These are phyloP conservation scores for Acleris emargana DNA, from an alignment of 2,888 invertebrate genomes.

Conservation along the genomic window DNA sequence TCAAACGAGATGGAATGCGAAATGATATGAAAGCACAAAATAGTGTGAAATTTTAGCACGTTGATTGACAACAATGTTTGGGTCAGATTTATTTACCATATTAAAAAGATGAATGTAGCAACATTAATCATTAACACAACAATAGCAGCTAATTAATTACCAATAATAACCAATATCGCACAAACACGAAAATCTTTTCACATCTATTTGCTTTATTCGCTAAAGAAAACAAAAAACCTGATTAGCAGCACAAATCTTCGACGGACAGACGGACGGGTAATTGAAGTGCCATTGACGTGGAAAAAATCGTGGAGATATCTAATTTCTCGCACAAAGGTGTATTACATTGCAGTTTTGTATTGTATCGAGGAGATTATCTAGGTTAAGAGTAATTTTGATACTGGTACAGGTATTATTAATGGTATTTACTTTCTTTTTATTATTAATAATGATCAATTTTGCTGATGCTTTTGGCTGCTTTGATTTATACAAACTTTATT, in stretches of 20 bases:
- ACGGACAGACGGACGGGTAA: conserved; percentile 9
- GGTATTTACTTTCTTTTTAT: no score
- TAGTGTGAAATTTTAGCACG: no score
- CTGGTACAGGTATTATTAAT: no score
- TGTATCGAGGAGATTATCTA: conserved; percentile 35
- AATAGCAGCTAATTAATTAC: background rate
- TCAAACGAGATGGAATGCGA: no score
- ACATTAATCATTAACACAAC: background rate
- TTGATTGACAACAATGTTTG: no score
- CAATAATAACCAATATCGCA: conserved; percentile 3
- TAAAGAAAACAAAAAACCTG: conserved; percentile 10
- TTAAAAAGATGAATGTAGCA: background rate
- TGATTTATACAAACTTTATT: no score
- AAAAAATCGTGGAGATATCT: conserved; percentile 47
- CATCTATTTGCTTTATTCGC: conserved; percentile 8
- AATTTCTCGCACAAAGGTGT: conserved; percentile 53
- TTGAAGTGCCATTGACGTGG: conserved; percentile 19
- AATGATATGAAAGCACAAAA: no score
- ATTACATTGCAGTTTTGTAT: conserved; percentile 57
- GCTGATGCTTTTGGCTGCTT: no score
- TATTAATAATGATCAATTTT: no score
- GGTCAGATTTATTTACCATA: no score
- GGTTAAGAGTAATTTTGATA: background rate
- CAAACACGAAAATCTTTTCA: conserved; percentile 6
- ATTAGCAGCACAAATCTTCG: conserved; percentile 9